Evolutionary conservation across 1,140 invertebrate species (phyloP), one percentile per base, ranked within the genome.

Genomic region (Centruroides vittatus): DNA sequence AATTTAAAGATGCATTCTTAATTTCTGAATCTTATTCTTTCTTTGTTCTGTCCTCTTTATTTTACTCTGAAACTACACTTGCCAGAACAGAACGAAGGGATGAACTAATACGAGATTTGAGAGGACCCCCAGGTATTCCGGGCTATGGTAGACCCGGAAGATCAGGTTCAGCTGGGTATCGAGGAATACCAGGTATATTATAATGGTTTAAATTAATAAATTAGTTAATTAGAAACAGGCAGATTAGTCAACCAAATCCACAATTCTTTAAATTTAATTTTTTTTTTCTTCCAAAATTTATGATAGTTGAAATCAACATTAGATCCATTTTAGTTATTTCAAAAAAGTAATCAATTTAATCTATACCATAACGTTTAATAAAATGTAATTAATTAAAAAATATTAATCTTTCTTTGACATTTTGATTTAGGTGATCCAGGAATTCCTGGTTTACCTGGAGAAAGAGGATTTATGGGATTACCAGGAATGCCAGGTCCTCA

Each of bases 391-490:
- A 41, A 41, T 41, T 41, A 41, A 6, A 41, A 41, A n/a, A n/a
- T n/a, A 1, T 23, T 23, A 23, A 23, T 23, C 2, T 23, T 23
- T 0, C 23, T 23, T 23, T 23, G 2, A 41, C 3, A 41, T 41
- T 41, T 41, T 41, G 0, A 41, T 41, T 5, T 75, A 81, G 82
- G 82, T 5, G 63, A 65, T 61, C 61, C 61, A 5, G 86, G 82
- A 46, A 61, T 72, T 7, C 73, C 80, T 23, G 80, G 79, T 23
- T 66, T 76, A 50, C 78, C 72, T 49, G 79, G 78, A 51, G 76
- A 80, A 57, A 74, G 81, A 56, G 86, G 86, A 34, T 84, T 82
- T 65, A 76, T 80, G 4, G 86, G 85, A 34, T 73, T 82, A 50
- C 76, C 79, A 0, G 83, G 84, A n/a, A 75, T 79, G 13, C 71